These are phyloP conservation scores for Ectemnius lituratus DNA, from an alignment of 2,888 invertebrate species.

Conservation along the genomic window DNA sequence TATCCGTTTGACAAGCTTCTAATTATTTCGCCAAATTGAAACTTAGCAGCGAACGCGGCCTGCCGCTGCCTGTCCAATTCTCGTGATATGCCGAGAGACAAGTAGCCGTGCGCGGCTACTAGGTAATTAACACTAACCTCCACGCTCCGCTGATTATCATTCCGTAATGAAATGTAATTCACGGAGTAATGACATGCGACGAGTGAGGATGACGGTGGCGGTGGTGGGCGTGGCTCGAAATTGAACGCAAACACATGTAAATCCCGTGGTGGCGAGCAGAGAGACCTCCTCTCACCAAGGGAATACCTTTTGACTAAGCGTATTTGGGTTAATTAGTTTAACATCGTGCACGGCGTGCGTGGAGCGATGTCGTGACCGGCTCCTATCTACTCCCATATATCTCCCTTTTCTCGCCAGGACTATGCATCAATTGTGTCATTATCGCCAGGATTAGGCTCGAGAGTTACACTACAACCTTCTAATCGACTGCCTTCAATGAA, in stretches of 20 bases:
- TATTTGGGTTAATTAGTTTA: slow-evolving; percentile 24
- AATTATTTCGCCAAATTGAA: slow-evolving; percentile 37
- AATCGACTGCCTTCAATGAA: no score
- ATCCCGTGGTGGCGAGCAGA: background rate
- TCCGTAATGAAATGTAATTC: slow-evolving; percentile 34
- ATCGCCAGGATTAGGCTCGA: background rate
- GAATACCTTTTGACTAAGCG: slow-evolving; percentile 11
- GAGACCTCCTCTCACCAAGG: no score
- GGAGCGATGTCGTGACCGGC: slow-evolving; percentile 4
- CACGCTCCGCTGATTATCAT: slow-evolving; percentile 24
- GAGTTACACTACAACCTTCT: no score
- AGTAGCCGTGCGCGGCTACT: background rate
- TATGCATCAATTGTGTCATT: slow-evolving; percentile 7
- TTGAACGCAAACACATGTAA: slow-evolving; percentile 7
- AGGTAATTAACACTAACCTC: slow-evolving; percentile 30
- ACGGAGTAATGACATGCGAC: slow-evolving; percentile 20
- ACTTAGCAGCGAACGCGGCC: slow-evolving; percentile 25
- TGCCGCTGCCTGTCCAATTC: no score
- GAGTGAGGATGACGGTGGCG: background rate
- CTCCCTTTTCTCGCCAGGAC: background rate
- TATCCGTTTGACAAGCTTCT: slow-evolving; percentile 30
- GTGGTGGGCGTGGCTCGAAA: slow-evolving; percentile 10
- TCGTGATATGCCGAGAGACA: no score
- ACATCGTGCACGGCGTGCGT: slow-evolving; percentile 8
- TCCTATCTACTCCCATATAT: background rate